Conservation (phyloP, 37 sponge, comb jelly and placozoan genomes). For the Tethya wilhelma region DNA sequence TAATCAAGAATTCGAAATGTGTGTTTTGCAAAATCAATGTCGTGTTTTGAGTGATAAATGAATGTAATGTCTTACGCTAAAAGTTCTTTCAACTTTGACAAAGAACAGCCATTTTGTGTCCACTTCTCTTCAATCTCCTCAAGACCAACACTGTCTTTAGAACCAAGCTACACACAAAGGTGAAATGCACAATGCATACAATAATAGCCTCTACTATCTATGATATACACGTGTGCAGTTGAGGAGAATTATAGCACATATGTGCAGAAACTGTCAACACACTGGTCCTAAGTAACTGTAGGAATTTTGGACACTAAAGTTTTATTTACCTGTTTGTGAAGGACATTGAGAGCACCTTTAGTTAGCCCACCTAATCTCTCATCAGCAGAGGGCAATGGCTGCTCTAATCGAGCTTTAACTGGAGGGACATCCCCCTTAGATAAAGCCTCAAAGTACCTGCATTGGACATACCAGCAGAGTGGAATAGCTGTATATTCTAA, state of each 20-base stretch:
- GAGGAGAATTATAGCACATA: too few species aligned
- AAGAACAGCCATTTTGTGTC: conserved; percentile 51
- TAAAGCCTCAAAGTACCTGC: conserved; percentile 93
- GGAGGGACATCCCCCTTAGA: conserved; percentile 77
- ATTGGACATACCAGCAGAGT: background rate
- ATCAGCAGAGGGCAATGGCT: conserved; percentile 22
- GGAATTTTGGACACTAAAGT: too few species aligned
- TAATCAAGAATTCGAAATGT: too few species aligned
- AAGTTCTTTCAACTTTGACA: conserved; percentile 55
- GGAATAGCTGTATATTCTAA: background rate
- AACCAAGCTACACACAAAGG: conserved; percentile 32
- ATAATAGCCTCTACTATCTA: too few species aligned
- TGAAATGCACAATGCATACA: too few species aligned
- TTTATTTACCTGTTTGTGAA: conserved; percentile 96
- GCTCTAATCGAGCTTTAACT: conserved; percentile 86
- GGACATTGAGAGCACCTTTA: conserved; percentile 71
- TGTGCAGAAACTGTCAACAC: too few species aligned
- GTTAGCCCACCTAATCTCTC: conserved; percentile 69
- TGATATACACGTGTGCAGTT: too few species aligned
- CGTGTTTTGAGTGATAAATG: too few species aligned
- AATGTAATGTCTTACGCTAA: conserved; percentile 52
- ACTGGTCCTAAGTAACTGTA: too few species aligned
- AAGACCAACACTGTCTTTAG: conserved; percentile 15
- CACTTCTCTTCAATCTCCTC: conserved; percentile 56
- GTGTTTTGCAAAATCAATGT: too few species aligned